Evolutionary conservation across 2,113 vertebrate species (phyloP).

Genomic region (Diphyllodes magnificus): DNA sequence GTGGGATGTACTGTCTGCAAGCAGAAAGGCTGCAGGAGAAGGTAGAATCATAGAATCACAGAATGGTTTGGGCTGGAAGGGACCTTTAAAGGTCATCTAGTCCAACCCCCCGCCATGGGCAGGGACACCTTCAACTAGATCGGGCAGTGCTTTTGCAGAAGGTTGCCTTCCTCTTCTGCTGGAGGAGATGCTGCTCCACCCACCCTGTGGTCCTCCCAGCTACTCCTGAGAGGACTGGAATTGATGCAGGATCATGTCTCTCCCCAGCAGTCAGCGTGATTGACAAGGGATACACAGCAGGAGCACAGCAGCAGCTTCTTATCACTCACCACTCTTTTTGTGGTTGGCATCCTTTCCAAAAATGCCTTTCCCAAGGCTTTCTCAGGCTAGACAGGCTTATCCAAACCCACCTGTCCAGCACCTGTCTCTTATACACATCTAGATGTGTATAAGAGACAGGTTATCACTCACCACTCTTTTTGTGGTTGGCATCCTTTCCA

Average conservation of each 20-base stretch:
- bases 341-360: background rate
- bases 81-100: background rate
- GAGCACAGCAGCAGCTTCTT: background rate
- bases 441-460: too few relatives aligned
- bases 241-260: background rate
- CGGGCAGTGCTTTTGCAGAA: background rate
- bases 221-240: background rate
- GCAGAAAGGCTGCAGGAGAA: background rate
- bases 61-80: background rate
- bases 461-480: background rate
- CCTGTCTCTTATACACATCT: too few relatives aligned
- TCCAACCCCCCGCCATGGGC: background rate
- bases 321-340: background rate
- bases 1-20: accelerated
- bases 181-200: background rate
- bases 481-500: background rate
- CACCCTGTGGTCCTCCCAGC: background rate
- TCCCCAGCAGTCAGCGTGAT: background rate
- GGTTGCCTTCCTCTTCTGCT: background rate
- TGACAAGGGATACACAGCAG: background rate
- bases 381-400: background rate
- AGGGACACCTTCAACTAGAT: background rate
- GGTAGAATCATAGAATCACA: background rate
- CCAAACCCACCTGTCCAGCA: background rate
- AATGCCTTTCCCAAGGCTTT: background rate